A percentile compares a stretch with the other conserved stretches of the same genome.
Conservation (phyloP, 2,888 invertebrate genomes). For the Autographa pulchrina region DNA sequence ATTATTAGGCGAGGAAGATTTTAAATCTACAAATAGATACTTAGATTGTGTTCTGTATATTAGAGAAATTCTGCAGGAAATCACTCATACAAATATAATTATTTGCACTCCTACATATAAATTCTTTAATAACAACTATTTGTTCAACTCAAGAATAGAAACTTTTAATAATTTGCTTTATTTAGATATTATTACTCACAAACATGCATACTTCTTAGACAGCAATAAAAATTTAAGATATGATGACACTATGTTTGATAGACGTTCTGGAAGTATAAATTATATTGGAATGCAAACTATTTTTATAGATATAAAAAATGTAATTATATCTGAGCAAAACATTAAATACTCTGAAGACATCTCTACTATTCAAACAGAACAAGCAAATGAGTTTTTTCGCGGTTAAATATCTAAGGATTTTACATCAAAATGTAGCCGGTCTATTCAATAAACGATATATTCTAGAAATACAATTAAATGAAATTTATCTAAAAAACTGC, state of each 20-base stretch:
- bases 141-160: constrained; percentile 7
- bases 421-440: background rate
- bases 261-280: constrained; percentile 8
- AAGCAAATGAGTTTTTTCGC: background rate
- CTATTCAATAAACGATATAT: background rate
- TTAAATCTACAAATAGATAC: constrained; percentile 8
- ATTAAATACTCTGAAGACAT: background rate
- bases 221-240: constrained; percentile 5
- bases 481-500: background rate
- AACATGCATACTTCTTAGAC: constrained; percentile 10
- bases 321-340: background rate
- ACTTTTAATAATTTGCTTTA: constrained; percentile 10
- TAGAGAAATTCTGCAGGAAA: constrained; percentile 5
- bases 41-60: constrained; percentile 3
- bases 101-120: constrained; percentile 12
- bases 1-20: constrained; percentile 2
- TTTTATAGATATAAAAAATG: constrained; percentile 2
- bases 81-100: constrained; percentile 6
- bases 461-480: background rate
- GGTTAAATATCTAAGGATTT: background rate
- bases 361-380: background rate
- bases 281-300: background rate
- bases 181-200: constrained; percentile 1
- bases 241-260: constrained; percentile 8
- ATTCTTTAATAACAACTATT: constrained; percentile 1